phyloP scores from a whole-genome alignment of 2,888 invertebrate genomes.

The Barypeithes pellucidus region DNA sequence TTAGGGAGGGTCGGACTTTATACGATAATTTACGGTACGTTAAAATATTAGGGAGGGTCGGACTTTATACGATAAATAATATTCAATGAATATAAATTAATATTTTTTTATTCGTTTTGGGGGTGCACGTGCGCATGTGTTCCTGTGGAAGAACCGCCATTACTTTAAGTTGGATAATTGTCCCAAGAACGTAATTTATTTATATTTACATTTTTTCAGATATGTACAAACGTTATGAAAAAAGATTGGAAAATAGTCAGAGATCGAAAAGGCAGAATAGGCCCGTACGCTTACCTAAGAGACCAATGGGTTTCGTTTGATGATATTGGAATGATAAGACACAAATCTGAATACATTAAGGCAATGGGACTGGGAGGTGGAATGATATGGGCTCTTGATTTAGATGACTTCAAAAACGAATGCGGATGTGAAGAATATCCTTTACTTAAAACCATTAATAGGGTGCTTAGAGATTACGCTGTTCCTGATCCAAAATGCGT shows the following conservation, averaged over 20 bases:
- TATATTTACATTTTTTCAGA: slow-evolving; percentile 74
- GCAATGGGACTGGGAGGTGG: slow-evolving; percentile 87
- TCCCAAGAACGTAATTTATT: too few species aligned
- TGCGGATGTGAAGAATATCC: slow-evolving; percentile 90
- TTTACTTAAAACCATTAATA: slow-evolving; percentile 84
- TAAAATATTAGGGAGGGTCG: too few species aligned
- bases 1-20: too few species aligned
- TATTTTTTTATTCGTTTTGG: too few species aligned
- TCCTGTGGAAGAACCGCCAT: too few species aligned
- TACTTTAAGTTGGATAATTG: too few species aligned
- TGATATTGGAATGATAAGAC: slow-evolving; percentile 86
- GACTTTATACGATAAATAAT: too few species aligned
- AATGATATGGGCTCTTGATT: slow-evolving; percentile 92
- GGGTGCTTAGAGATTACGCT: slow-evolving; percentile 81
- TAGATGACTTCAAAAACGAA: slow-evolving; percentile 88
- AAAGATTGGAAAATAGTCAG: slow-evolving; percentile 84
- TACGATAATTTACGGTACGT: too few species aligned
- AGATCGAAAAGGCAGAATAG: slow-evolving; percentile 87
- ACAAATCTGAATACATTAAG: slow-evolving; percentile 88
- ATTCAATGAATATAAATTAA: too few species aligned
- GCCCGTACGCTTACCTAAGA: slow-evolving; percentile 87
- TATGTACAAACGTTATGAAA: slow-evolving; percentile 84
- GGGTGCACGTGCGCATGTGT: too few species aligned
- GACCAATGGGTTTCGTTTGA: slow-evolving; percentile 97
- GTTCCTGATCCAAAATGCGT: slow-evolving; percentile 78